A percentile compares a stretch with the other conserved stretches of the same genome.
These are phyloP conservation scores for Fragum fragum DNA, from an alignment of 2,888 invertebrate species.

Conservation along the genomic window DNA sequence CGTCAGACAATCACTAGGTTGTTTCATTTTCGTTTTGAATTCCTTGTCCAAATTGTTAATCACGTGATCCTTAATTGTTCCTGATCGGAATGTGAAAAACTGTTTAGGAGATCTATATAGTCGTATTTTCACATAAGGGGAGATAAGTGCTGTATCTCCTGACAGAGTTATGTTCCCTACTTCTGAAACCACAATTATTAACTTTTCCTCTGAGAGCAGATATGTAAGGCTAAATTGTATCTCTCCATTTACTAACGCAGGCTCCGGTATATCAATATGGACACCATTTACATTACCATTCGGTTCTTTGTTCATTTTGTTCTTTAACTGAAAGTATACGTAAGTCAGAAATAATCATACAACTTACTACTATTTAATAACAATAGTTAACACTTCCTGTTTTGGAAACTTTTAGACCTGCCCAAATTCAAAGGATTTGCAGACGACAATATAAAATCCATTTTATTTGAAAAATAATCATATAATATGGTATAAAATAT, in stretches of 20 bases:
- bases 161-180: conserved; percentile 70
- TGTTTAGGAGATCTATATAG: conserved; percentile 77
- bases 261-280: background rate
- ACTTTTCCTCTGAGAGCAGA: conserved; percentile 66
- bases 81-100: conserved; percentile 73
- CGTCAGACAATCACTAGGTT: conserved; percentile 71
- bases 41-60: conserved; percentile 79
- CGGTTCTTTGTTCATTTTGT: conserved; percentile 14
- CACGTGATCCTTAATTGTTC: conserved; percentile 66
- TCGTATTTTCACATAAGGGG: conserved; percentile 79
- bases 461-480: no score
- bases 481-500: no score
- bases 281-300: conserved; percentile 10
- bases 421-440: no score
- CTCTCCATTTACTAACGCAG: conserved; percentile 54
- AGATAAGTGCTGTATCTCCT: conserved; percentile 67
- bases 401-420: no score
- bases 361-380: no score
- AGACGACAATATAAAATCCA: no score
- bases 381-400: no score
- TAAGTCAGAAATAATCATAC: no score
- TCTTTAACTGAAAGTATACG: conserved; percentile 35
- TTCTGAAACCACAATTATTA: conserved; percentile 73
- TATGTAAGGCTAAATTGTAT: conserved; percentile 73
- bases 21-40: conserved; percentile 78